Evolutionary conservation across 2,113 vertebrate genomes (phyloP), one percentile per base, ranked within the genome.

Genomic region (Galeopterus variegatus): DNA sequence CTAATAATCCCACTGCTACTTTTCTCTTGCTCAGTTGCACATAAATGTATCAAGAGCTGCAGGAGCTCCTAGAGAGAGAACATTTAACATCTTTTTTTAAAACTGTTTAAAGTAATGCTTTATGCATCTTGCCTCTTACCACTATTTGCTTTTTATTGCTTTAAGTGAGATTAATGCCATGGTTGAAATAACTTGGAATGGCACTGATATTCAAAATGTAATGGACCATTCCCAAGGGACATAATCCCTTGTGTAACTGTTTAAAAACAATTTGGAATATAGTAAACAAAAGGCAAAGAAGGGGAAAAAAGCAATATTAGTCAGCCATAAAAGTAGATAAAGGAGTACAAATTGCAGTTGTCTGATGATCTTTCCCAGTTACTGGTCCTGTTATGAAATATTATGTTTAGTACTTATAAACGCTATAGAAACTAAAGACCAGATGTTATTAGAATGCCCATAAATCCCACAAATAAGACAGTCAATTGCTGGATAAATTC

Each of bases 1-100:
- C 97, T 98, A 98, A 98, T 97, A 98, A 98, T 94, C 98, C 96
- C 93, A 97, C 89, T 2, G 41, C 95, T 98, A 84, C 98, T 95
- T 98, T 98, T 95, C 97, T 98, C 98, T 93, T 95, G 95, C 97
- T 98, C 98, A 98, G 98, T 95, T 96, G 98, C 97, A 97, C 98
- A 98, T 86, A 98, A 97, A 98, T 24, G 45, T 93, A 97, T 94
- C 92, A 93, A 96, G 95, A 98, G 92, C 97, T 86, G 96, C 97
- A 97, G 97, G 97, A 98, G 90, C 97, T 97, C 94, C 73, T 75
- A 95, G 95, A 95, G 79, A 96, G 93, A 94, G 89, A 98, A 96
- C 76, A 98, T 98, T 97, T 98, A 98, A 98, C 96, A 96, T 97
- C 97, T 95, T 96, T 67, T 93, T 91, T 97, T 90, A 97, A 88